These are phyloP conservation scores for Cirrhinus mrigala DNA, from an alignment of 2,797 vertebrate genomes.

Conservation along the genomic window DNA sequence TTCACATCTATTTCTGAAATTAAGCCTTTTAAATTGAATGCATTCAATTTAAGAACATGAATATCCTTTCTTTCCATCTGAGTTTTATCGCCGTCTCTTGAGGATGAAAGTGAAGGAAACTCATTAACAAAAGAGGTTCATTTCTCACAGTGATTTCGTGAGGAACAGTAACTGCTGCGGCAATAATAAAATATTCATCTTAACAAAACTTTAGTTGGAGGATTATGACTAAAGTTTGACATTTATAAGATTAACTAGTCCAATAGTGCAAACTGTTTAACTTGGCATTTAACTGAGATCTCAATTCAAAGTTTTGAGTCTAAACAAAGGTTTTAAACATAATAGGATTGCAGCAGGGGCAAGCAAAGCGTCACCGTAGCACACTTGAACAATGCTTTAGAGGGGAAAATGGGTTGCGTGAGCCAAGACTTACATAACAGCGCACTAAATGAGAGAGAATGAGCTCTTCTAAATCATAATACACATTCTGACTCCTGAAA, in stretches of 20 bases:
- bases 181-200: slow-evolving; percentile 38
- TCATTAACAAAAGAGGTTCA: slow-evolving; percentile 50
- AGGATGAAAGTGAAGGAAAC: slow-evolving; percentile 42
- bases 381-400: slow-evolving; percentile 40
- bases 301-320: not conserved
- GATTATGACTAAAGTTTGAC: slow-evolving; percentile 2
- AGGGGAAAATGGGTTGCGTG: slow-evolving; percentile 17
- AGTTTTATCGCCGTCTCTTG: slow-evolving; percentile 35
- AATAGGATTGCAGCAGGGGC: slow-evolving; percentile 12
- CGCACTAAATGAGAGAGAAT: slow-evolving; percentile 26
- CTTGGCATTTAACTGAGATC: slow-evolving; percentile 6
- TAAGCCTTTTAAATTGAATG: slow-evolving; percentile 58
- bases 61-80: slow-evolving; percentile 48
- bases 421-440: slow-evolving; percentile 42
- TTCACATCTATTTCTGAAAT: slow-evolving; percentile 48
- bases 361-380: slow-evolving; percentile 34
- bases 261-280: not conserved
- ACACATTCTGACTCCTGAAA: not conserved
- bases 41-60: slow-evolving; percentile 52
- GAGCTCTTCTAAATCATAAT: slow-evolving; percentile 18
- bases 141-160: slow-evolving; percentile 33
- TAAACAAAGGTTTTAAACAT: slow-evolving; percentile 30
- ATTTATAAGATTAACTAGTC: not conserved
- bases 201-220: not conserved
- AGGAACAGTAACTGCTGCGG: slow-evolving; percentile 21